Evolutionary conservation across 2,888 invertebrate species (phyloP).

Genomic region (Opisthograptis luteolata): DNA sequence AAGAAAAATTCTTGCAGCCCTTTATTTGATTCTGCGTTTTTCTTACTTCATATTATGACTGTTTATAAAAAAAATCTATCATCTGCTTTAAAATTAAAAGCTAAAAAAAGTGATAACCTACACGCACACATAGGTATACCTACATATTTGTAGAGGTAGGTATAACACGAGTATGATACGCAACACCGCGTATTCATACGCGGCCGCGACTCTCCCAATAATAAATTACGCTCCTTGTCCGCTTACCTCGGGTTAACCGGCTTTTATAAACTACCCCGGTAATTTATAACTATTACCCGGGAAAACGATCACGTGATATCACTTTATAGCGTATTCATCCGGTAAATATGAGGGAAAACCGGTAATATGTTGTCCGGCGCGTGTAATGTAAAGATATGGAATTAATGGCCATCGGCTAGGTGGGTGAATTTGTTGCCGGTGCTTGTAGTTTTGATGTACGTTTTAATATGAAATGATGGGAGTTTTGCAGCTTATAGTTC

Average conservation of each 20-base stretch:
- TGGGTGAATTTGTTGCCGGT: slow-evolving; percentile 29
- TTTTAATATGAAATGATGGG: neutral
- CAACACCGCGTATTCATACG: slow-evolving; percentile 74
- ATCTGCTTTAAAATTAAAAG: neutral
- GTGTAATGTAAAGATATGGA: slow-evolving; percentile 48
- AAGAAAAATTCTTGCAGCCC: no score
- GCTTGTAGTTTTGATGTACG: slow-evolving; percentile 1
- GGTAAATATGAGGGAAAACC: slow-evolving; percentile 77
- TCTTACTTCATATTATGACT: no score
- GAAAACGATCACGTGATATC: slow-evolving; percentile 83
- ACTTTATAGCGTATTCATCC: slow-evolving; percentile 81
- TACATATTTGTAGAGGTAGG: no score
- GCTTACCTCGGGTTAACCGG: slow-evolving; percentile 84
- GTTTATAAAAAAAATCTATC: no score
- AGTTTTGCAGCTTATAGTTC: neutral
- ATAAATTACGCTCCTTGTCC: slow-evolving; percentile 83
- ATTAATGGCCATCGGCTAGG: slow-evolving; percentile 39
- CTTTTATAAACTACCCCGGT: slow-evolving; percentile 83
- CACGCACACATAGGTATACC: neutral
- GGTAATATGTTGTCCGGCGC: slow-evolving; percentile 64
- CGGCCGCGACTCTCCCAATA: slow-evolving; percentile 78
- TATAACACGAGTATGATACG: slow-evolving; percentile 40
- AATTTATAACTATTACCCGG: slow-evolving; percentile 84
- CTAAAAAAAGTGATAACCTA: neutral
- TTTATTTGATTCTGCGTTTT: no score